phyloP scores from a whole-genome alignment of 2,113 vertebrate genomes.

The Salvelinus alpinus region DNA sequence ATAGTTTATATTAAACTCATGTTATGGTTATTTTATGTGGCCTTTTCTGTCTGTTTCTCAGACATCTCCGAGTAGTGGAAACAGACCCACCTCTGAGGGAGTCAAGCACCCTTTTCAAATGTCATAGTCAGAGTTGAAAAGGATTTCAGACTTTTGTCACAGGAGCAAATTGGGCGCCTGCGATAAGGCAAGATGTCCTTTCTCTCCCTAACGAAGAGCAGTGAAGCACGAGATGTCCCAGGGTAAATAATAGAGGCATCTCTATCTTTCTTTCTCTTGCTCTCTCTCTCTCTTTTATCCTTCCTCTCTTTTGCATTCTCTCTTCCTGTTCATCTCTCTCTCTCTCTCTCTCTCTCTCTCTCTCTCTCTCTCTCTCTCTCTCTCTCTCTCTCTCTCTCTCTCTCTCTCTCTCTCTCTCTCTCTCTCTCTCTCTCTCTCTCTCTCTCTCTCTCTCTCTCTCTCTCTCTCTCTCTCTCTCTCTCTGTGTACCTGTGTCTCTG shows the following conservation, averaged over 20 bases:
- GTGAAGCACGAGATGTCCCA: constrained; percentile 55
- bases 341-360: background rate
- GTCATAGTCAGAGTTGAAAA: constrained; percentile 42
- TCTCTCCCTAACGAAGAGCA: constrained; percentile 66
- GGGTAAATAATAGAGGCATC: constrained; percentile 72
- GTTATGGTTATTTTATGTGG: constrained; percentile 63
- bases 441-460: background rate
- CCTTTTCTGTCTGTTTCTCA: constrained; percentile 43
- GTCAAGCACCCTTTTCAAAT: constrained; percentile 45
- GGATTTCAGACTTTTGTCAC: constrained; percentile 72
- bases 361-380: constrained; percentile 14
- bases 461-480: constrained; percentile 14
- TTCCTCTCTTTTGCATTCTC: constrained; percentile 2
- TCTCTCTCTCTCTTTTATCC: constrained; percentile 17
- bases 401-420: background rate
- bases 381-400: too few relatives aligned
- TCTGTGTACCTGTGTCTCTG: constrained; percentile 4
- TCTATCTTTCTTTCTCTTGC: constrained; percentile 10
- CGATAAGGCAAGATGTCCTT: constrained; percentile 68
- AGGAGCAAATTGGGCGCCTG: constrained; percentile 66
- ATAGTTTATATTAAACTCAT: constrained; percentile 73
- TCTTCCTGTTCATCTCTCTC: constrained; percentile 19
- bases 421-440: background rate
- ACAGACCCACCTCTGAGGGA: constrained; percentile 39
- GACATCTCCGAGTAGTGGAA: constrained; percentile 50